A percentile compares a stretch with the other conserved stretches of the same genome.
Evolutionary conservation across 2,797 vertebrate genomes (phyloP).

Genomic region (Bradypodion ventrale): DNA sequence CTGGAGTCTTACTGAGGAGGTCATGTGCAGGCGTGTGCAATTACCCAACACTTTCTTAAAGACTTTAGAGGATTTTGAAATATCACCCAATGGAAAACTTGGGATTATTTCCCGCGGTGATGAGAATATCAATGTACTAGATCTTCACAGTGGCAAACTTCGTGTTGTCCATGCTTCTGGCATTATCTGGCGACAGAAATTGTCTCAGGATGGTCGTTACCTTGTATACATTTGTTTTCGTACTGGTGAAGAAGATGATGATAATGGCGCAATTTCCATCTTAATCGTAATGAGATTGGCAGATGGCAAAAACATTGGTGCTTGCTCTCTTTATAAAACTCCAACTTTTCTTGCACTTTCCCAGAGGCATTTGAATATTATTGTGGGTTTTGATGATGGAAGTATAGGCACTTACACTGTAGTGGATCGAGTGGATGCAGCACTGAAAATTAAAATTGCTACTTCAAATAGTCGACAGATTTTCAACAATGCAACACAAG

Average conservation of each 20-base stretch:
- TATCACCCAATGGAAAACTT: constrained; percentile 96
- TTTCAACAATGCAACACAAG: constrained; percentile 91
- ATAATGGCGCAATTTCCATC: constrained; percentile 89
- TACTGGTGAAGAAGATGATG: constrained; percentile 91
- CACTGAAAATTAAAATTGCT: constrained; percentile 98
- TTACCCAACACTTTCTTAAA: constrained; percentile 93
- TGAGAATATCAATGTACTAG: constrained; percentile 95
- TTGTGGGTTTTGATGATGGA: constrained; percentile 96
- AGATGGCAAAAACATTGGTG: constrained; percentile 98
- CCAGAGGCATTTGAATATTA: constrained; percentile 96
- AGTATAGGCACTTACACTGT: constrained; percentile 98
- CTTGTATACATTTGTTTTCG: constrained; percentile 95
- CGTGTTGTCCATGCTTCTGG: constrained; percentile 92
- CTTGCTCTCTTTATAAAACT: constrained; percentile 97
- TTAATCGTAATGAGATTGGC: constrained; percentile 98
- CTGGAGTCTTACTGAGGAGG: constrained; percentile 97
- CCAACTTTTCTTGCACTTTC: constrained; percentile 94
- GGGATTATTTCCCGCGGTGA: constrained; percentile 96
- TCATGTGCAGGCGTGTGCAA: constrained; percentile 92
- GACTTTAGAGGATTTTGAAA: constrained; percentile 96
- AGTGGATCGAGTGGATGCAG: constrained; percentile 95
- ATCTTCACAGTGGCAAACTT: constrained; percentile 94
- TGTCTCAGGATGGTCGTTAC: constrained; percentile 95
- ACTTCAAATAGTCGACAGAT: constrained; percentile 99
- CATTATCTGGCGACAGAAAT: constrained; percentile 92